phyloP scores from a whole-genome alignment of 2,888 invertebrate genomes.

The Pecten maximus region DNA sequence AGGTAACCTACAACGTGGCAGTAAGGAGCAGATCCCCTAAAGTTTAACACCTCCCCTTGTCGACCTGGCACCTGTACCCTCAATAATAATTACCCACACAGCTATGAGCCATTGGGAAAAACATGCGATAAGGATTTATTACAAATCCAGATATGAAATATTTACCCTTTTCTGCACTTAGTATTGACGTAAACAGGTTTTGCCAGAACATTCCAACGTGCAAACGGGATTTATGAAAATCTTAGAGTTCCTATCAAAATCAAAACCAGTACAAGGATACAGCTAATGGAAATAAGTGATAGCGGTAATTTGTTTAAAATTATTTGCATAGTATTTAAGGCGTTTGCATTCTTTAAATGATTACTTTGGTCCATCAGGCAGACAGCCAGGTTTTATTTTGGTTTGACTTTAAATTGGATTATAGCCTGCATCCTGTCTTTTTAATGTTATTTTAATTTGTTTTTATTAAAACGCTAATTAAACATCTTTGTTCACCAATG shows the following conservation, averaged over 20 bases:
- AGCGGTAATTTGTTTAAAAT: neutral
- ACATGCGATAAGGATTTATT: conserved; percentile 2
- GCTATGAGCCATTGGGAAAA: neutral
- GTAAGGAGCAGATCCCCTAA: neutral
- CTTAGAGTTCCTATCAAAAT: neutral
- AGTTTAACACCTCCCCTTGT: neutral
- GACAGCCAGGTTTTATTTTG: neutral
- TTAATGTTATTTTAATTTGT: too few relatives aligned
- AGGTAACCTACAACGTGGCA: neutral
- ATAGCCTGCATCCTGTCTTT: too few relatives aligned
- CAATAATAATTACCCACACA: neutral
- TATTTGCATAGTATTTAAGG: neutral
- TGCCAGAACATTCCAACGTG: neutral
- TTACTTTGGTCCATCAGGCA: neutral
- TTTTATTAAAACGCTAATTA: neutral
- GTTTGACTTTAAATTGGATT: neutral
- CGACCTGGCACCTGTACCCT: neutral
- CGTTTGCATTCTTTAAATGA: neutral
- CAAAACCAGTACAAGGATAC: neutral
- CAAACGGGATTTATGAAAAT: neutral
- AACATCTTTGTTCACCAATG: neutral
- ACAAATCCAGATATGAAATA: conserved; percentile 13
- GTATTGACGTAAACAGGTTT: neutral
- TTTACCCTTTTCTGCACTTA: neutral
- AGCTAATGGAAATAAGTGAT: neutral